phyloP scores from a whole-genome alignment of 2,888 invertebrate species.

The Oscheius sp. region DNA sequence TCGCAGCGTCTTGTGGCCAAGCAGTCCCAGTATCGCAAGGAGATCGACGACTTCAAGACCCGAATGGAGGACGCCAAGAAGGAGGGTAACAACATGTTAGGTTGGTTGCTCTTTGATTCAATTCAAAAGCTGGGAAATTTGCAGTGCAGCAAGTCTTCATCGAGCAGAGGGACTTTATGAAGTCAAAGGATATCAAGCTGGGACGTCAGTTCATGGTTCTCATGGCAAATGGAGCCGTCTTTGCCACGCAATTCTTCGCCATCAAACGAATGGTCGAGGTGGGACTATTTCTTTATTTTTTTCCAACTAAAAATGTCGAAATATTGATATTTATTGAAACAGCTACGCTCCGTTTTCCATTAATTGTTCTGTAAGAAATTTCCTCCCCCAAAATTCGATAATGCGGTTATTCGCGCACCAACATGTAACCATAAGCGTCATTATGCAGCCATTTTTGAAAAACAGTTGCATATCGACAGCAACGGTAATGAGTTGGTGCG shows the following conservation, averaged over 20 bases:
- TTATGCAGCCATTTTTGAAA: too few relatives aligned
- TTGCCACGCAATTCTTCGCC: slow-evolving; percentile 90
- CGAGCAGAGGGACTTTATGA: slow-evolving; percentile 67
- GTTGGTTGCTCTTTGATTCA: slow-evolving; percentile 37
- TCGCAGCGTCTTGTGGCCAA: slow-evolving; percentile 81
- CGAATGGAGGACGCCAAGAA: slow-evolving; percentile 87
- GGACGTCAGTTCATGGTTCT: slow-evolving; percentile 67
- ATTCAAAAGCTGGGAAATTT: slow-evolving; percentile 4
- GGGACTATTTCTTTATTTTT: slow-evolving; percentile 8
- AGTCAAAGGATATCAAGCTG: slow-evolving; percentile 61
- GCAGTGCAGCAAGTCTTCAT: slow-evolving; percentile 64
- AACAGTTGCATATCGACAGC: too few relatives aligned
- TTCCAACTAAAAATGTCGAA: not conserved
- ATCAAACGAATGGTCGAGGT: slow-evolving; percentile 88
- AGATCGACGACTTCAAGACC: slow-evolving; percentile 84
- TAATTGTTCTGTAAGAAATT: too few relatives aligned
- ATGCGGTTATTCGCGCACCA: too few relatives aligned
- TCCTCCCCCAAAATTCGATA: too few relatives aligned
- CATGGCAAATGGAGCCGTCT: slow-evolving; percentile 82
- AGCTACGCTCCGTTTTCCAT: too few relatives aligned
- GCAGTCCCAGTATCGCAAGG: slow-evolving; percentile 88
- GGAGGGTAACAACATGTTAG: slow-evolving; percentile 66
- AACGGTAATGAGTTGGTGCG: too few relatives aligned
- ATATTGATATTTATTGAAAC: too few relatives aligned
- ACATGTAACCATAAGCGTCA: too few relatives aligned